A percentile compares a stretch with the other conserved stretches of the same genome.
phyloP scores from a whole-genome alignment of 2,113 vertebrate species.

The Saimiri boliviensis region DNA sequence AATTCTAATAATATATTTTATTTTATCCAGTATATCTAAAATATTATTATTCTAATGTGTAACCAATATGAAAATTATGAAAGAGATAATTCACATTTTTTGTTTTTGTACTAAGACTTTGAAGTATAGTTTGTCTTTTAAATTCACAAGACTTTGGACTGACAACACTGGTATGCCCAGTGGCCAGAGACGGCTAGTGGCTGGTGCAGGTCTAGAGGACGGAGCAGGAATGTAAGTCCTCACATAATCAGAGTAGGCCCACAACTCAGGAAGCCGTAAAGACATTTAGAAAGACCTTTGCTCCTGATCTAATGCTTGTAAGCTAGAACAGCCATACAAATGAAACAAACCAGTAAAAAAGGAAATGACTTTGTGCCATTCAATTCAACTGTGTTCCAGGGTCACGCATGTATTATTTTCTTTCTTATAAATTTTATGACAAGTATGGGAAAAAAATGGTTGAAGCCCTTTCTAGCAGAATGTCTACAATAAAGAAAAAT shows the following conservation, averaged over 20 bases:
- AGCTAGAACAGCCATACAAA: neutral
- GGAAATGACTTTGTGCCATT: neutral
- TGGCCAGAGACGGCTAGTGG: neutral
- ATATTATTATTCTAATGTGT: neutral
- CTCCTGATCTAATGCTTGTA: neutral
- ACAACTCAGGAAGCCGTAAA: neutral
- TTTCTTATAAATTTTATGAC: neutral
- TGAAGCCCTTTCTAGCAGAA: constrained; percentile 22
- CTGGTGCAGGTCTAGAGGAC: neutral
- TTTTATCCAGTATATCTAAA: constrained; percentile 44
- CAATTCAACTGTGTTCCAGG: neutral
- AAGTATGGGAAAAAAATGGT: neutral
- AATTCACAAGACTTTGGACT: neutral
- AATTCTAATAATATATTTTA: constrained; percentile 46
- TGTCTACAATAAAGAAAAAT: neutral
- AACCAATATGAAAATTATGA: neutral
- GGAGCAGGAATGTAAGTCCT: neutral
- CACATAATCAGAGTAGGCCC: neutral
- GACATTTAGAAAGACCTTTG: neutral
- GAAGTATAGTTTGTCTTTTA: neutral
- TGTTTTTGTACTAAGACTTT: neutral
- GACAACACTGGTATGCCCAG: neutral
- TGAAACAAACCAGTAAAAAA: neutral
- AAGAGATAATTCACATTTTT: neutral
- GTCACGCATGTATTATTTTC: neutral